Evolutionary conservation across 2,888 invertebrate species (phyloP), one percentile per base, ranked within the genome.

Genomic region (Cryptus viduatorius): DNA sequence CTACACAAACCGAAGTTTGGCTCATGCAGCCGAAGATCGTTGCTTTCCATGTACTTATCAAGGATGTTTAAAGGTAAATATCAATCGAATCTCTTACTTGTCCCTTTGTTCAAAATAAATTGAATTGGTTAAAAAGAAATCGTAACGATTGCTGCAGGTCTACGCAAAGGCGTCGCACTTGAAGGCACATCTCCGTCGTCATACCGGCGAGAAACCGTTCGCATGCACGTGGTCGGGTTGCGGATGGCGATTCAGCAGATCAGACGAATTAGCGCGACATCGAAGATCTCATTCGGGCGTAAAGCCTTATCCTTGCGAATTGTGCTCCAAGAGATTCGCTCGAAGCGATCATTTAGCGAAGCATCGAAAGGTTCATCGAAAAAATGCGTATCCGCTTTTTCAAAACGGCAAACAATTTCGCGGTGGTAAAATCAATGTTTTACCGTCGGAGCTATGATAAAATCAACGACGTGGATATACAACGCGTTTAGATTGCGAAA

Each of bases 261-360:
- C 98, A 0, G 99, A 99, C 93, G 99, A 99, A 94, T 94, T 99
- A 87, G 98, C 98, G 1, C 95, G 99, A 24, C 99, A 99, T 93
- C 96, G 97, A 76, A 95, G 99, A 86, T 98, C 98, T n/a, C 99
- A 99, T 94, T 98, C 98, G 0, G 99, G 99, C 0, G 96, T 98
- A 85, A 98, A 98, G 93, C 99, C 99, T 0, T 99, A 99, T 94
- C 96, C 96, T 82, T 99, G 99, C 94, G 95, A 95, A 81, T 95
- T 97, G 89, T 99, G 99, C 93, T 95, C 96, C 69, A 98, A 99
- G 94, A 95, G 96, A 85, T 99, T 99, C 94, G 97, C 98, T 0
- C 95, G 99, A 37, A 98, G 98, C 42, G 99, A 99, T 94, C 99
- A 99, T 93, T 95, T 99, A 80, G 96, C 98, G 37, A 99, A 99